Percentiles rank a stretch among this genome's conserved stretches.
Evolutionary conservation across 2,797 vertebrate genomes (phyloP).

Genomic region (Pangasius djambal): DNA sequence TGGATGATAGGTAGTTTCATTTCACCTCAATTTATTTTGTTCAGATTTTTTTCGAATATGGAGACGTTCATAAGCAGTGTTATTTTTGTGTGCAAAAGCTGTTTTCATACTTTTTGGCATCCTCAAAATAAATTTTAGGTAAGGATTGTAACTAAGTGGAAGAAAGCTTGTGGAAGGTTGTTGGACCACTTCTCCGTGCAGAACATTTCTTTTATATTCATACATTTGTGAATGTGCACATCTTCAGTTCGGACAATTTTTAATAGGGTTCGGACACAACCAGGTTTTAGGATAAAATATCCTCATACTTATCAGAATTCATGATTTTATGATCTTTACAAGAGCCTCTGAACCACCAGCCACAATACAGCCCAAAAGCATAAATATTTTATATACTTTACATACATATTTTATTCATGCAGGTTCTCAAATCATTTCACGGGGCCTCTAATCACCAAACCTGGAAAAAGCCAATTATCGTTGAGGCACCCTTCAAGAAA

Average conservation of each 20-base stretch:
- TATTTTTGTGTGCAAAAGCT: background rate
- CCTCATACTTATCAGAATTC: background rate
- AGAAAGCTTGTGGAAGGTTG: background rate
- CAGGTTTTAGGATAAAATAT: background rate
- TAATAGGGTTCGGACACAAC: background rate
- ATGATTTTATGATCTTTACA: slow-evolving; percentile 1
- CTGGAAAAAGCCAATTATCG: background rate
- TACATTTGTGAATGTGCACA: background rate
- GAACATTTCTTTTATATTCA: background rate
- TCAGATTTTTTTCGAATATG: background rate
- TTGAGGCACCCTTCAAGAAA: background rate
- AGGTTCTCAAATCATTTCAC: background rate
- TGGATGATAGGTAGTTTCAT: background rate
- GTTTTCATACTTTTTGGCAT: background rate
- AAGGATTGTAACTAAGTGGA: background rate
- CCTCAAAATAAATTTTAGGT: background rate
- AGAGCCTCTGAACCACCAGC: background rate
- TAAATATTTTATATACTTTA: background rate
- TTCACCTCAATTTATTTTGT: background rate
- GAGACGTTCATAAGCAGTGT: background rate
- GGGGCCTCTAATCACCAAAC: background rate
- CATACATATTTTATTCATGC: background rate
- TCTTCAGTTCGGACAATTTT: slow-evolving; percentile 4
- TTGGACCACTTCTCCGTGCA: background rate
- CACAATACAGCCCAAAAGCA: background rate